Percentiles rank a stretch among this genome's conserved stretches.
Conservation (phyloP, 2,113 vertebrate species). For the Nymphicus hollandicus region DNA sequence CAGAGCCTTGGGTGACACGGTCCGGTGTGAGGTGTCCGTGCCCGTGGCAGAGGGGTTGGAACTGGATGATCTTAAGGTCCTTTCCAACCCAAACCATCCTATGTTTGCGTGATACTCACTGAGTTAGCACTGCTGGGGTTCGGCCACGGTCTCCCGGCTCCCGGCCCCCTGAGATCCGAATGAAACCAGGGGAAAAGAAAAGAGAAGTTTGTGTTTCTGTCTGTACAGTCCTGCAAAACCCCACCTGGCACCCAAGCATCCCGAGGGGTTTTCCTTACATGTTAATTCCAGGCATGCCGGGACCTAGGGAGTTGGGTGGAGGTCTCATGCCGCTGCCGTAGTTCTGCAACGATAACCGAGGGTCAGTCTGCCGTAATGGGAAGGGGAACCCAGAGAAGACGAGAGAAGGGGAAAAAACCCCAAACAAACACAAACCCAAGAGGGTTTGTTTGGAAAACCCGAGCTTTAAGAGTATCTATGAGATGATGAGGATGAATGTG, state of each 20-base stretch:
- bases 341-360: slow-evolving; percentile 86
- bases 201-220: background rate
- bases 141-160: slow-evolving; percentile 93
- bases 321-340: slow-evolving; percentile 98
- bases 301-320: slow-evolving; percentile 96
- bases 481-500: background rate
- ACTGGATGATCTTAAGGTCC: background rate
- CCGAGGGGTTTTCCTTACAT: slow-evolving; percentile 80
- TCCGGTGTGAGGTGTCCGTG: background rate
- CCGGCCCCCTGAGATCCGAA: slow-evolving; percentile 84
- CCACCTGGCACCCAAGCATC: rapidly evolving
- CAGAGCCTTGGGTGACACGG: background rate
- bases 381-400: slow-evolving; percentile 40
- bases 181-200: background rate
- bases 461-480: background rate
- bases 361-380: slow-evolving; percentile 75
- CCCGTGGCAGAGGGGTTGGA: background rate
- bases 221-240: background rate
- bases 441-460: slow-evolving; percentile 58
- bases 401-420: slow-evolving; percentile 3
- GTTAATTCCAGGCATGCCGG: slow-evolving; percentile 97
- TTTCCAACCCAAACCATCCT: background rate
- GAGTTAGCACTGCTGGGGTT: slow-evolving; percentile 97
- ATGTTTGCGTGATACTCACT: slow-evolving; percentile 77
- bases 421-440: slow-evolving; percentile 46